Percentiles rank a stretch among this genome's conserved stretches.
Conservation (phyloP, 1,140 invertebrate species). For the Centruroides vittatus region DNA sequence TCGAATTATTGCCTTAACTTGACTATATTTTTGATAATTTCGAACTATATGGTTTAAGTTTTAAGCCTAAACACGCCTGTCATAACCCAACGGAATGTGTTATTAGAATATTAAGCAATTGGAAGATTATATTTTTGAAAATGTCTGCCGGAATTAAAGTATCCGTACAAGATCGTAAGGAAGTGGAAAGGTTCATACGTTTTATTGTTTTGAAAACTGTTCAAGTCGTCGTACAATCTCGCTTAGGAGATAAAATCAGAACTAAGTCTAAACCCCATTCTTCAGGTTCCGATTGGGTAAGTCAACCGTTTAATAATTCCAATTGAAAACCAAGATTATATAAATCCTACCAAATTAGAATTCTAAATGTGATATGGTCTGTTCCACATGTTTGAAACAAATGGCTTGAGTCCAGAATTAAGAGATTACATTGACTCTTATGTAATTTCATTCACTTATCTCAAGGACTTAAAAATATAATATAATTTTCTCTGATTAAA, state of each 20-base stretch:
- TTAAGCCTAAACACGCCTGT: too few relatives aligned
- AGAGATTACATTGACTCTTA: neutral
- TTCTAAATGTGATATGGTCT: neutral
- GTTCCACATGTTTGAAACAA: neutral
- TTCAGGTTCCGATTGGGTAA: slow-evolving; percentile 60
- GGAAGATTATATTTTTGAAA: too few relatives aligned
- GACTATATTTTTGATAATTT: too few relatives aligned
- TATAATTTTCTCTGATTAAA: neutral
- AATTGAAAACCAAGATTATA: neutral
- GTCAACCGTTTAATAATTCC: slow-evolving; percentile 8
- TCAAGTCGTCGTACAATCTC: slow-evolving; percentile 75
- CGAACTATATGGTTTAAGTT: too few relatives aligned
- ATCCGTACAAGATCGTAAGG: slow-evolving; percentile 42
- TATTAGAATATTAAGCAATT: too few relatives aligned
- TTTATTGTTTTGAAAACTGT: slow-evolving; percentile 72
- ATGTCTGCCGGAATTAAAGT: too few relatives aligned
- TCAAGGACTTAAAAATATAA: neutral
- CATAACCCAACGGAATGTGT: too few relatives aligned
- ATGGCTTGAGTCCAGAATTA: neutral
- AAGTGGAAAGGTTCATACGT: slow-evolving; percentile 73
- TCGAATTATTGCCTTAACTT: too few relatives aligned
- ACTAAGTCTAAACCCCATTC: slow-evolving; percentile 57
- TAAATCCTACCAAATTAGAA: neutral
- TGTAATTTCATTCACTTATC: neutral
- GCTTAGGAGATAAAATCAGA: slow-evolving; percentile 58